phyloP scores from a whole-genome alignment of 2,888 invertebrate species.

The Volucella inanis region DNA sequence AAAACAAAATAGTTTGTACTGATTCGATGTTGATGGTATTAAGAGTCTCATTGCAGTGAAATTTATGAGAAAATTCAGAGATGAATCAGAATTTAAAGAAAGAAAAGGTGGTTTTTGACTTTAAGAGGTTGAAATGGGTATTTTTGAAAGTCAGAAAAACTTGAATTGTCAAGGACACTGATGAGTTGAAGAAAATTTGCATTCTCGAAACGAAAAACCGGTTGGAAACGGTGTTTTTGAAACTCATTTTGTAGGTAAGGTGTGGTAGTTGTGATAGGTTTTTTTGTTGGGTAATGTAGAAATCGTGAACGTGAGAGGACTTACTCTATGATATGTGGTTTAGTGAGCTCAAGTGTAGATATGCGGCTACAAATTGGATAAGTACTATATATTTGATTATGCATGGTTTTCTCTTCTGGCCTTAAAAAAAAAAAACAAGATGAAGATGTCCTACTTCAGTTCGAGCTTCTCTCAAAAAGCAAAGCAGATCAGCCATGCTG shows the following conservation, averaged over 20 bases:
- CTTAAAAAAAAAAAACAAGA: too few species aligned
- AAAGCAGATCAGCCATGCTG: too few species aligned
- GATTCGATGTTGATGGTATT: constrained; percentile 2
- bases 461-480: too few species aligned
- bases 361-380: too few species aligned
- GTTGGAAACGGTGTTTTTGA: constrained; percentile 14
- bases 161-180: too few species aligned
- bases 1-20: background rate
- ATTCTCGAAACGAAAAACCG: background rate
- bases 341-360: too few species aligned
- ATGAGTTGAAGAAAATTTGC: too few species aligned
- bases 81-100: background rate
- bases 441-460: too few species aligned
- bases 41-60: constrained; percentile 32
- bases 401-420: too few species aligned
- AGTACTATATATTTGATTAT: too few species aligned
- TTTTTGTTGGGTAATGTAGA: background rate
- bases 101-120: background rate
- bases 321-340: too few species aligned
- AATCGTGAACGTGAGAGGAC: too few species aligned
- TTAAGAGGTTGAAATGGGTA: background rate
- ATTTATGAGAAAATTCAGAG: constrained; percentile 7
- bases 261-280: background rate
- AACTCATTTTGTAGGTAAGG: background rate
- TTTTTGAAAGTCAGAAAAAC: background rate